Evolutionary conservation across 37 sponge, comb jelly and placozoan genomes (phyloP), one percentile per base, ranked within the genome.

Genomic region (Haliclona indistincta): DNA sequence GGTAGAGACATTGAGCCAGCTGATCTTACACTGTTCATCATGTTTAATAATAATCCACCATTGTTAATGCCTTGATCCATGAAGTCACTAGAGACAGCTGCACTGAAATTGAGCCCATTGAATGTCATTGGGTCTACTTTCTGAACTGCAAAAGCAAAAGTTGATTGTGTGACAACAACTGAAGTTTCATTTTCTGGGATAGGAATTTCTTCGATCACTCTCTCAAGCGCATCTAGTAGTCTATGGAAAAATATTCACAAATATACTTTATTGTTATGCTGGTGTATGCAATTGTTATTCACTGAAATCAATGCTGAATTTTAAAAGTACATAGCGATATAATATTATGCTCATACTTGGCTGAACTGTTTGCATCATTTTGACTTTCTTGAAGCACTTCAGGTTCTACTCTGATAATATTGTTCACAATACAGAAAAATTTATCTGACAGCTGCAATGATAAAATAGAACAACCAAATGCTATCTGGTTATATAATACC

Each of bases 311-410:
- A n/a, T n/a, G n/a, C n/a, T n/a, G n/a, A n/a, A n/a, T n/a, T n/a
- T n/a, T n/a, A n/a, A n/a, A n/a, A n/a, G n/a, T n/a, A n/a, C n/a
- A n/a, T n/a, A n/a, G n/a, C n/a, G n/a, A n/a, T n/a, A n/a, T n/a
- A n/a, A n/a, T n/a, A n/a, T n/a, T n/a, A n/a, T n/a, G 7, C 1
- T 43, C 75, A 20, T 40, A 84, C 85, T 70, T 70, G 8, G 71
- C 54, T 8, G 78, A 70, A 40, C 78, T 36, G 23, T 53, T 68
- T 2, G 71, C 23, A 22, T 13, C 47, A 20, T 64, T 56, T 34
- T 84, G 77, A 34, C 78, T 84, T 1, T 43, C 23, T 17, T 25
- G 54, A 15, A 84, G 54, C 2, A 43, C 53, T 40, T 71, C 78
- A 25, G 22, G 32, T 54, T 68, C 44, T 3, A 56, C 85, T 22